Percentiles rank a stretch among this genome's conserved stretches.
These are phyloP conservation scores for Petrolisthes cinctipes DNA, from an alignment of 2,888 invertebrate species.

Conservation along the genomic window DNA sequence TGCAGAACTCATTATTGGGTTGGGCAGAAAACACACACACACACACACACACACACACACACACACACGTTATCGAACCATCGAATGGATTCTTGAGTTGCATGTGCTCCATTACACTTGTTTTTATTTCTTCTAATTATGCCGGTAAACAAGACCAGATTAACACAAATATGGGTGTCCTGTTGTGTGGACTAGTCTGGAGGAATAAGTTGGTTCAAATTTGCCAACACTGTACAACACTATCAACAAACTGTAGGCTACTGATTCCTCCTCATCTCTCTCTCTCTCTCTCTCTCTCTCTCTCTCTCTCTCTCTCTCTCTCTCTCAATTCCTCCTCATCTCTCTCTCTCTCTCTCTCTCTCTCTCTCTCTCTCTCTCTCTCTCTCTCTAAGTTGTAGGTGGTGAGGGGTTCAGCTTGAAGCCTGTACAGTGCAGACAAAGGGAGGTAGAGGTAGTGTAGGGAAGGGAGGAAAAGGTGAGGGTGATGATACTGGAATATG, in stretches of 20 bases:
- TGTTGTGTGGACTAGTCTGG: too few species aligned
- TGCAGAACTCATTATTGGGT: too few species aligned
- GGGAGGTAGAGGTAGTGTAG: too few species aligned
- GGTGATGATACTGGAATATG: not conserved
- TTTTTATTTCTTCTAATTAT: not conserved
- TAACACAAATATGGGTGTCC: too few species aligned
- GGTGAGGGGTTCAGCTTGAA: too few species aligned
- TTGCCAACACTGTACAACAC: too few species aligned
- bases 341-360: not conserved
- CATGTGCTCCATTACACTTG: not conserved
- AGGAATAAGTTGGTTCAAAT: too few species aligned
- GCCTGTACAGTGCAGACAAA: too few species aligned
- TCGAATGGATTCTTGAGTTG: not conserved
- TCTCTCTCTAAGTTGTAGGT: not conserved
- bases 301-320: constrained; percentile 17
- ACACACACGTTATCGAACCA: not conserved
- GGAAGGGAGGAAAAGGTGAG: too few species aligned
- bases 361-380: not conserved
- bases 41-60: too few species aligned
- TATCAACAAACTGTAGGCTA: not conserved
- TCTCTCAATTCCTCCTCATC: not conserved
- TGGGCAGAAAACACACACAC: too few species aligned
- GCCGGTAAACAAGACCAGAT: not conserved
- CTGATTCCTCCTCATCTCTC: not conserved
- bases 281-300: constrained; percentile 5